These are phyloP conservation scores for Corythornis madagascariensis DNA, from an alignment of 2,113 vertebrate genomes.

Conservation along the genomic window DNA sequence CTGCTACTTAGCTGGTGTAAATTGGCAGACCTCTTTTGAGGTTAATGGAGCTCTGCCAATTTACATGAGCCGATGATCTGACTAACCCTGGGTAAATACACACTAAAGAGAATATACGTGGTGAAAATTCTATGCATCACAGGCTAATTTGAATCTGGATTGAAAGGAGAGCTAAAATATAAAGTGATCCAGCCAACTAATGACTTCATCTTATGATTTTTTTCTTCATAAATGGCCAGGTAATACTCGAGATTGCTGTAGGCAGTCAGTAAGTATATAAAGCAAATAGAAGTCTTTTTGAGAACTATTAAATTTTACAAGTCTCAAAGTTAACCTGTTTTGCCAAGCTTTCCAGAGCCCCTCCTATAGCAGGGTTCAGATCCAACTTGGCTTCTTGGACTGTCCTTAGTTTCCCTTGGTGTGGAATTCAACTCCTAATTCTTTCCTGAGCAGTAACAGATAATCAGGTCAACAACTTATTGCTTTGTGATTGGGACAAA, in stretches of 20 bases:
- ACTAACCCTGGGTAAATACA: conserved; percentile 8
- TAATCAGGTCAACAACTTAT: background rate
- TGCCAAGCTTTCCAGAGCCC: conserved; percentile 11
- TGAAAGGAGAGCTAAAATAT: conserved; percentile 13
- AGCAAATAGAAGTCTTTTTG: conserved; percentile 24
- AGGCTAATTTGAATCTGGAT: conserved; percentile 15
- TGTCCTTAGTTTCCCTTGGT: background rate
- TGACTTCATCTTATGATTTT: conserved; percentile 4
- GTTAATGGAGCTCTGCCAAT: conserved; percentile 46
- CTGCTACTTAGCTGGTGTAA: conserved; percentile 27
- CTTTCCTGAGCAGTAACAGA: background rate
- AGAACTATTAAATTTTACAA: conserved; percentile 8
- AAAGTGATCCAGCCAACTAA: conserved; percentile 16
- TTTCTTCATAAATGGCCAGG: conserved; percentile 25
- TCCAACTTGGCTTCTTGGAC: background rate
- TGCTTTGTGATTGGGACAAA: background rate
- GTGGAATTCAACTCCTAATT: background rate
- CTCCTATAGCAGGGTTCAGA: background rate
- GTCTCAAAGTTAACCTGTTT: conserved; percentile 42
- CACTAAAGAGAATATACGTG: background rate
- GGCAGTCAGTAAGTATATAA: conserved; percentile 9
- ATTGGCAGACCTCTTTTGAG: conserved; percentile 27
- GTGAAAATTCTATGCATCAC: conserved; percentile 32
- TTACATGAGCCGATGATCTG: conserved; percentile 26
- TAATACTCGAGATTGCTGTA: conserved; percentile 15